phyloP scores from a whole-genome alignment of 2,113 vertebrate genomes.

The Eptatretus burgeri region DNA sequence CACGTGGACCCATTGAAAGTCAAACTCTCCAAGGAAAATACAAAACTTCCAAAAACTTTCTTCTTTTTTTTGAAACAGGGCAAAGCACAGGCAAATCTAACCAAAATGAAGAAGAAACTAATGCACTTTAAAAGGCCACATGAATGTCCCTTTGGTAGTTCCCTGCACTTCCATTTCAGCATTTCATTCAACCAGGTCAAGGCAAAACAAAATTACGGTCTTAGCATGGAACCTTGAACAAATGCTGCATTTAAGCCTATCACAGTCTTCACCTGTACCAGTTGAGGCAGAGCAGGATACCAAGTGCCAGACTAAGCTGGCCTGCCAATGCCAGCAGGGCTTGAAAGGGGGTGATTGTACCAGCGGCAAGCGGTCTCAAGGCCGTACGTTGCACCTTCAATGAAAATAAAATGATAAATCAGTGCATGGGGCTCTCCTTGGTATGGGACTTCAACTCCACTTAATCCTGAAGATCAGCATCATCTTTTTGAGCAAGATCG shows the following conservation, averaged over 20 bases:
- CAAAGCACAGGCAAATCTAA: too few relatives aligned
- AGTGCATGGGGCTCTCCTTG: background rate
- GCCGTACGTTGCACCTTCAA: slow-evolving; percentile 53
- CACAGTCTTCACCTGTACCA: slow-evolving; percentile 39
- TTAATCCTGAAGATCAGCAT: background rate
- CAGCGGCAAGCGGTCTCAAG: slow-evolving; percentile 47
- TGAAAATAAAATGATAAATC: background rate
- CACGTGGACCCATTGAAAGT: too few relatives aligned
- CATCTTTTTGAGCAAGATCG: background rate
- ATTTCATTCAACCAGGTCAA: background rate
- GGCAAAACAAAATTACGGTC: background rate
- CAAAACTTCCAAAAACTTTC: too few relatives aligned
- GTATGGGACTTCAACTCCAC: background rate
- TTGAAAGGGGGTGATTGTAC: slow-evolving; percentile 36
- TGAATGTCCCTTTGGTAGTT: too few relatives aligned
- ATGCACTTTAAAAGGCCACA: too few relatives aligned
- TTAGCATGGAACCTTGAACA: background rate
- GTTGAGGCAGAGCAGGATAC: slow-evolving; percentile 62
- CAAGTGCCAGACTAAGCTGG: slow-evolving; percentile 48
- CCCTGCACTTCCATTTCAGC: too few relatives aligned
- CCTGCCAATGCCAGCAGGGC: slow-evolving; percentile 49
- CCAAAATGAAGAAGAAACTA: too few relatives aligned
- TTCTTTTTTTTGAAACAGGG: too few relatives aligned
- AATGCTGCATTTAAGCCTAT: too few relatives aligned
- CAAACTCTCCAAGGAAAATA: too few relatives aligned